Percentiles rank a stretch among this genome's conserved stretches.
Evolutionary conservation across 2,888 invertebrate genomes (phyloP).

Genomic region (Cantharis rufa): DNA sequence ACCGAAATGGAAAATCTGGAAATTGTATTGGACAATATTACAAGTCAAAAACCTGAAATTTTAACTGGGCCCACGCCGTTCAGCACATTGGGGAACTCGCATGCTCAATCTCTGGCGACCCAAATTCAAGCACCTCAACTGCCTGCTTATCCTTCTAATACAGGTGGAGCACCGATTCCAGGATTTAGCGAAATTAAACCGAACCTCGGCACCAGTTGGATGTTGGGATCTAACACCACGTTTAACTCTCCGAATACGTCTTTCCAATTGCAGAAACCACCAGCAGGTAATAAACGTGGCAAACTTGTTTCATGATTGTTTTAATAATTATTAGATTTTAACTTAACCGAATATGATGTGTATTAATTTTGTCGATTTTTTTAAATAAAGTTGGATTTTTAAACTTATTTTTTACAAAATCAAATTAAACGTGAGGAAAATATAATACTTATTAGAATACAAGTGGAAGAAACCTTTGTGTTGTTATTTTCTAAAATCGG

Average conservation of each 20-base stretch:
- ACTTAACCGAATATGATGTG: neutral
- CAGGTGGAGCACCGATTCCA: slow-evolving; percentile 37
- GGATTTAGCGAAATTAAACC: slow-evolving; percentile 27
- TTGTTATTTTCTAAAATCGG: no score
- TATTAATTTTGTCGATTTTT: neutral
- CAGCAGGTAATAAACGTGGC: slow-evolving; percentile 67
- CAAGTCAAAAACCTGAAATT: slow-evolving; percentile 54
- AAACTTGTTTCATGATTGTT: slow-evolving; percentile 54
- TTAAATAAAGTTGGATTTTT: neutral
- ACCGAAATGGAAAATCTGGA: slow-evolving; percentile 39
- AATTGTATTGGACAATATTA: slow-evolving; percentile 48
- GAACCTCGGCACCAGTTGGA: slow-evolving; percentile 37
- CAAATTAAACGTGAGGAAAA: no score
- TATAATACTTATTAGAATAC: no score
- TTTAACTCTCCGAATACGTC: slow-evolving; percentile 45
- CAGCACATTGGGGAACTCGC: slow-evolving; percentile 46
- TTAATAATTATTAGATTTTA: neutral
- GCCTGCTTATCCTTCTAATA: slow-evolving; percentile 51
- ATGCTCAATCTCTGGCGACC: slow-evolving; percentile 50
- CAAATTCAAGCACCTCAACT: slow-evolving; percentile 47
- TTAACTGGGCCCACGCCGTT: slow-evolving; percentile 69
- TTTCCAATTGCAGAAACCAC: slow-evolving; percentile 75
- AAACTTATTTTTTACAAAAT: neutral
- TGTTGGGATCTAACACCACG: slow-evolving; percentile 38
- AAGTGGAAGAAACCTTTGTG: no score